These are phyloP conservation scores for Lasioglossum zephyrum DNA, from an alignment of 2,888 invertebrate species.

Conservation along the genomic window DNA sequence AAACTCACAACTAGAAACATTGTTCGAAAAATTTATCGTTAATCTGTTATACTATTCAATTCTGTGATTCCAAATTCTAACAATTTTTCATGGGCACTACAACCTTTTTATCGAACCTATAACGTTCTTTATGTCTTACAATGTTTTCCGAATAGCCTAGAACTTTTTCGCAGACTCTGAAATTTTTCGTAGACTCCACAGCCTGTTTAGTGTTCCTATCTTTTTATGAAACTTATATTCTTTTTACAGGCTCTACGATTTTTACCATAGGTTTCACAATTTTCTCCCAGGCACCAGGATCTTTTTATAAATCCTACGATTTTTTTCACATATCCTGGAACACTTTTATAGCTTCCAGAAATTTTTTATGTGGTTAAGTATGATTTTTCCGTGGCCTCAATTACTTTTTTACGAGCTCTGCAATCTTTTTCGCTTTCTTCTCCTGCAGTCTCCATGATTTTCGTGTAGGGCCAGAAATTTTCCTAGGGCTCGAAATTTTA, in stretches of 20 bases:
- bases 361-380: not conserved
- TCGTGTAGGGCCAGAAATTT: not conserved
- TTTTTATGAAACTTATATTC: not conserved
- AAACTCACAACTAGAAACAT: not conserved
- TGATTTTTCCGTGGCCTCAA: not conserved
- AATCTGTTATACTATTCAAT: not conserved
- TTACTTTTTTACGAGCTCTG: not conserved
- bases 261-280: not conserved
- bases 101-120: not conserved
- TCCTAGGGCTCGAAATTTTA: not conserved
- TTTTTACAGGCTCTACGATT: not conserved
- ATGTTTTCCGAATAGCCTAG: not conserved
- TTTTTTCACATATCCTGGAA: not conserved
- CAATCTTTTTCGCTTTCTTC: not conserved
- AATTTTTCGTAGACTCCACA: not conserved
- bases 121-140: not conserved
- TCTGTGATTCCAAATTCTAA: not conserved
- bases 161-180: not conserved
- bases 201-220: not conserved
- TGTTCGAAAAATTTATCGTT: not conserved
- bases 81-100: not conserved
- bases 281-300: not conserved
- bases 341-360: not conserved
- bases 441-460: not conserved
- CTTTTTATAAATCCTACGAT: not conserved